Percentiles rank a stretch among this genome's conserved stretches.
Conservation (phyloP, 2,797 vertebrate species). For the Argya squamiceps region DNA sequence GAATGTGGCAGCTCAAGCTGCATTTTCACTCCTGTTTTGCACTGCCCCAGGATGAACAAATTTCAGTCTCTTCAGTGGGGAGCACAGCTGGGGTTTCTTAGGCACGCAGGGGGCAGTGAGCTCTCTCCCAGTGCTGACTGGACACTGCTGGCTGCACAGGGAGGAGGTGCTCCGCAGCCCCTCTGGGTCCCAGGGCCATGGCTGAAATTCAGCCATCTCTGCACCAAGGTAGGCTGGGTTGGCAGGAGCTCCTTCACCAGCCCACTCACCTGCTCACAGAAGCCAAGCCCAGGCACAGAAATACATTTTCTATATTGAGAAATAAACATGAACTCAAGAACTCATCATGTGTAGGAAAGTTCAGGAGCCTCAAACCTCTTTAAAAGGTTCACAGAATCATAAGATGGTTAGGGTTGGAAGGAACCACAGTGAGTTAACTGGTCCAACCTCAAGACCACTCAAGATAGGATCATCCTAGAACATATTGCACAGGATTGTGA, state of each 20-base stretch:
- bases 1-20: neutral
- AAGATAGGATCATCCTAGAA: neutral
- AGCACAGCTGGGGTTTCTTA: neutral
- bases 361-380: neutral
- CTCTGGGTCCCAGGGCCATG: rapidly evolving
- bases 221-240: neutral
- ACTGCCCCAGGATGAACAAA: neutral
- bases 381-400: neutral
- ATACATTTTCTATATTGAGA: neutral
- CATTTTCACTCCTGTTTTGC: neutral
- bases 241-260: neutral
- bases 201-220: neutral
- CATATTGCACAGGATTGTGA: neutral
- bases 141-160: neutral
- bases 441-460: neutral
- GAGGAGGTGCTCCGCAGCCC: neutral
- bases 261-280: neutral
- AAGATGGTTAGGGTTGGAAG: neutral
- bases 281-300: neutral
- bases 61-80: no score
- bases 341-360: neutral
- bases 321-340: neutral
- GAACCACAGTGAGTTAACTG: neutral
- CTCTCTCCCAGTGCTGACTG: neutral
- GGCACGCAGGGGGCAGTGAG: neutral